Base-by-base conservation (phyloP, 2,113 vertebrate genomes). In the Psilopogon haemacephalus region DNA sequence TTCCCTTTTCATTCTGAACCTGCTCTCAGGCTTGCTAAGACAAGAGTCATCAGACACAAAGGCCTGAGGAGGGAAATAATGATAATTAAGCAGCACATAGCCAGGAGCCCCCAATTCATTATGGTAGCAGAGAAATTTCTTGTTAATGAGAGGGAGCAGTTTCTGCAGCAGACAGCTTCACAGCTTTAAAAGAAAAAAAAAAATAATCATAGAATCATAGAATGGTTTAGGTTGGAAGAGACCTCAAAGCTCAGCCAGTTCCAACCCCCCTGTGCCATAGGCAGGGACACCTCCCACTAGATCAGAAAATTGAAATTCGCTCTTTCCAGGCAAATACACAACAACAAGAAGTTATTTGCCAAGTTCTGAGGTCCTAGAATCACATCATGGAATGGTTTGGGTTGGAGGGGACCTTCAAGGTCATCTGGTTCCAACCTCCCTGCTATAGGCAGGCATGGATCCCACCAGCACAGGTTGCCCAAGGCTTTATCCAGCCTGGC, bases 71-170 rank as follows among this genome's bases (percentile, higher is more conserved):
- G 14, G 24, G 93, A 96, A 77, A 76, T 79, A 92, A 96, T 97
- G 96, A 87, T 70, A 91, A 89, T 94, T 77, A 89, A 92, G 28
- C 79, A 86, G 88, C 76, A 86, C 82, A 86, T 84, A 90, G 79
- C 89, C 83, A 74, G 82, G 70, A 91, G 62, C 72, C 69, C 95
- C 60, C 20, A 30, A 8, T 84, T 93, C 63, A 44, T 89, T 82
- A 73, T 17, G 79, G 12, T 68, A 72, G 15, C 63, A n/a, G 74
- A 92, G 32, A 88, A 86, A 69, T 42, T 55, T 70, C 42, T 27
- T 14, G 26, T 70, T 93, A 84, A 92, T 76, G 59, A 84, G 67
- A 69, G 84, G 16, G 21, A 21, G 76, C 42, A 44, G 62, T 33
- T 63, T 75, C 48, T 42, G 46, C 84, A 72, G 68, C 1, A 21